Base-by-base conservation (phyloP, 2,888 invertebrate genomes). In the Drosophila seclusa region DNA sequence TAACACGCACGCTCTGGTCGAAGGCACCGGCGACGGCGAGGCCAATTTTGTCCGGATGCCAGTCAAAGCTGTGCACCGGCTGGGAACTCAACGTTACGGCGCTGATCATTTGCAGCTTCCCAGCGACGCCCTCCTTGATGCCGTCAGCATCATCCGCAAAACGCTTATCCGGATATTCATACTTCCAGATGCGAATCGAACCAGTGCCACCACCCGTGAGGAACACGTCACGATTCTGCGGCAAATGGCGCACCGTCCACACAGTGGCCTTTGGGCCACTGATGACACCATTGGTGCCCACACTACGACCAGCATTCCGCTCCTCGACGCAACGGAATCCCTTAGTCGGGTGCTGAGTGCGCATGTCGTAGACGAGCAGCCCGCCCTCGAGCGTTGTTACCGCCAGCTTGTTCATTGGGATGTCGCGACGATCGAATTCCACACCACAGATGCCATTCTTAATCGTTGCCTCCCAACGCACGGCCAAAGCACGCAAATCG, bases 151-250 rank as follows among this genome's bases (percentile, higher is more conserved):
- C 97, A 0, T 95, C 95, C 45, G 95, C 95, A 50, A 94, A 95
- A 45, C 98, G 94, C 78, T 96, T 95, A 11, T 95, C 95, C 0
- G 99, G 99, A 92, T 99, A 99, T 72, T 95, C 94, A 96, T 99
- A 99, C 94, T 98, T 97, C 99, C 99, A 99, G n/a, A 99, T 94
- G 75, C 96, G 95, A 24, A 98, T 92, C n/a, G 97, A 96, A 10
- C 99, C 99, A 79, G 95, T 95, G 0, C 99, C 99, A 4, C 98
- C 98, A 70, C 97, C 96, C 0, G 98, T 98, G 89, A 97, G 94
- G 91, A 99, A 99, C 27, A 99, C 93, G 91, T 99, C 99, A 60
- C 99, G 94, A 92, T 99, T 98, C 93, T 99, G 99, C 0, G 99
- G 99, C 57, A 98, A 93, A 94, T 99, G 99, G 45, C 95, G 95